phyloP scores from a whole-genome alignment of 2,888 invertebrate genomes.

The Shargacucullia verbasci region DNA sequence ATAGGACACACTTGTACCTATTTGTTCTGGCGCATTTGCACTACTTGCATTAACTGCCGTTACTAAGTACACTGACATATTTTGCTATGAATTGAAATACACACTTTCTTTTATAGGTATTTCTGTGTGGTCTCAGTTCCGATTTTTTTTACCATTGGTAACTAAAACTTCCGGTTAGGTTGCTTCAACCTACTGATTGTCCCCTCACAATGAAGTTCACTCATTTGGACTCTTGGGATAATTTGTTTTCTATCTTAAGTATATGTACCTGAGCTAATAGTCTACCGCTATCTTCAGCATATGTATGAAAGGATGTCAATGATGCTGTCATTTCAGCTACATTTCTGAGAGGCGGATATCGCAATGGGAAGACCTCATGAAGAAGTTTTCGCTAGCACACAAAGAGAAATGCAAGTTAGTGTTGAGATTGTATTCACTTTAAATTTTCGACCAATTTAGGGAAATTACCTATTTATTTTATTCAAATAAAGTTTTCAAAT shows the following conservation, averaged over 20 bases:
- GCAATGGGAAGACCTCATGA: conserved; percentile 82
- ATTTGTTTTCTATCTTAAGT: no score
- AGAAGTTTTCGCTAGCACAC: conserved; percentile 77
- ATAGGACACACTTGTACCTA: conserved; percentile 54
- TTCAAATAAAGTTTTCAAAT: no score
- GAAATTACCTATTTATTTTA: no score
- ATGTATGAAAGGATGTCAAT: no score
- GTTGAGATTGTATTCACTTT: not conserved
- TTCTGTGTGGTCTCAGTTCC: conserved; percentile 8
- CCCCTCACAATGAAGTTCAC: no score
- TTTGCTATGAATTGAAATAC: conserved; percentile 18
- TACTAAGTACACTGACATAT: conserved; percentile 25
- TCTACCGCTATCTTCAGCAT: no score
- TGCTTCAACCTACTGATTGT: no score
- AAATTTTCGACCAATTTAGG: not conserved
- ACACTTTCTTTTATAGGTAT: conserved; percentile 8
- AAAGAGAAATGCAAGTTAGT: conserved; percentile 78
- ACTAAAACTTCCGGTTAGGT: no score
- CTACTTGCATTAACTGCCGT: conserved; percentile 27
- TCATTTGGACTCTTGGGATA: no score
- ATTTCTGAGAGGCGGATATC: conserved; percentile 68
- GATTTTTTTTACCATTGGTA: not conserved
- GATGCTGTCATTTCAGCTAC: conserved; percentile 36
- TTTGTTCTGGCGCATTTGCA: conserved; percentile 40
- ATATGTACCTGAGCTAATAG: no score